These are phyloP conservation scores for Halcyon leucocephala DNA, from an alignment of 2,797 vertebrate genomes.

Conservation along the genomic window DNA sequence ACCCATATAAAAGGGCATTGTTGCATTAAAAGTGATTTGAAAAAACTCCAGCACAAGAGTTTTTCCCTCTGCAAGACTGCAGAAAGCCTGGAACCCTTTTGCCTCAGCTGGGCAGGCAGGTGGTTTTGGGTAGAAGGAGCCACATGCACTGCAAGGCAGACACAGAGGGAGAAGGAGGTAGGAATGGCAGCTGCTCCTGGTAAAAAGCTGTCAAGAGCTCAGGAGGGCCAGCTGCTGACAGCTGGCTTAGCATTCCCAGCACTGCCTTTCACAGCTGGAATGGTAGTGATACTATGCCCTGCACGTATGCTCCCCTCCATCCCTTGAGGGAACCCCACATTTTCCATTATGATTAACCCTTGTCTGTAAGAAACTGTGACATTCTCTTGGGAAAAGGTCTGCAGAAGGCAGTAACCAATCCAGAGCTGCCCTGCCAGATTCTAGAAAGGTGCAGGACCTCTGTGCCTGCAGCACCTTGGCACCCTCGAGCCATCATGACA, in stretches of 20 bases:
- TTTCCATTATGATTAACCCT: background rate
- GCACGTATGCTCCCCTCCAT: background rate
- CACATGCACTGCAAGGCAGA: background rate
- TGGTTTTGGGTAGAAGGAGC: background rate
- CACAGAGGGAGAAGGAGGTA: background rate
- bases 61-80: background rate
- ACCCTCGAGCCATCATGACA: background rate
- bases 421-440: background rate
- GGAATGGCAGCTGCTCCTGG: background rate
- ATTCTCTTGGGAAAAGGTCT: background rate
- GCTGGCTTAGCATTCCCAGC: background rate
- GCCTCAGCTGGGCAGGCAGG: background rate
- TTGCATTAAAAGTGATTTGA: background rate
- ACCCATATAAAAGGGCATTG: background rate
- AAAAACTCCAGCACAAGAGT: background rate
- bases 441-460: too few relatives aligned
- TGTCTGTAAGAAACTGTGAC: rapidly evolving
- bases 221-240: background rate
- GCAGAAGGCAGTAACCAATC: rapidly evolving
- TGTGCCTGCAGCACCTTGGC: background rate
- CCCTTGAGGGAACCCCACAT: background rate
- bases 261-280: background rate
- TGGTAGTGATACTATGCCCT: background rate
- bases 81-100: background rate
- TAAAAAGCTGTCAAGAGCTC: background rate